Evolutionary conservation across 2,888 invertebrate genomes (phyloP).

Genomic region (Rutpela maculata): DNA sequence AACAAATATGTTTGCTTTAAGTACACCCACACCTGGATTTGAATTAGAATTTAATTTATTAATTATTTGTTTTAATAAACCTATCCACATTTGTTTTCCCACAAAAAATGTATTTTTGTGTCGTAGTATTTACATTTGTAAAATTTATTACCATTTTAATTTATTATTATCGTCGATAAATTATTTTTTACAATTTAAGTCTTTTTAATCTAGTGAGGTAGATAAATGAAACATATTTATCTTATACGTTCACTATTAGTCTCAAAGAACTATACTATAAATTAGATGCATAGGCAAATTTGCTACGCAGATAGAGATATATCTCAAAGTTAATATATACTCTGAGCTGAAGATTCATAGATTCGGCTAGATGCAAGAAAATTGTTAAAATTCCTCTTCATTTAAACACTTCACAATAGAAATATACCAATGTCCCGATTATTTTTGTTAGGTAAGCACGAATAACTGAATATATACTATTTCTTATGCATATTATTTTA

Average conservation of each 20-base stretch:
- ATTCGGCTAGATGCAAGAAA: neutral
- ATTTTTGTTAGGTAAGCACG: too few relatives aligned
- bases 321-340: neutral
- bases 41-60: conserved; percentile 33
- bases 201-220: conserved; percentile 23
- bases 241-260: conserved; percentile 8
- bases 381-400: neutral
- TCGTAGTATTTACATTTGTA: conserved; percentile 21
- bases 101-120: neutral
- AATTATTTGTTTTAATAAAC: conserved; percentile 34
- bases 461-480: too few relatives aligned
- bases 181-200: conserved; percentile 27
- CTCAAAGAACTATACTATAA: conserved; percentile 17
- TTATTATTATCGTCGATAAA: conserved; percentile 29
- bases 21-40: conserved; percentile 25
- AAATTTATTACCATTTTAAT: conserved; percentile 28
- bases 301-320: conserved; percentile 7
- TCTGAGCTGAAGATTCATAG: conserved; percentile 1
- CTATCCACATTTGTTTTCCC: conserved; percentile 14
- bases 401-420: neutral
- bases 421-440: neutral
- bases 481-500: too few relatives aligned
- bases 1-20: neutral
- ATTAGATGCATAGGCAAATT: conserved; percentile 5
- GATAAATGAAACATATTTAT: conserved; percentile 28